These are phyloP conservation scores for Thecophora atra DNA, from an alignment of 2,888 invertebrate species.

Conservation along the genomic window DNA sequence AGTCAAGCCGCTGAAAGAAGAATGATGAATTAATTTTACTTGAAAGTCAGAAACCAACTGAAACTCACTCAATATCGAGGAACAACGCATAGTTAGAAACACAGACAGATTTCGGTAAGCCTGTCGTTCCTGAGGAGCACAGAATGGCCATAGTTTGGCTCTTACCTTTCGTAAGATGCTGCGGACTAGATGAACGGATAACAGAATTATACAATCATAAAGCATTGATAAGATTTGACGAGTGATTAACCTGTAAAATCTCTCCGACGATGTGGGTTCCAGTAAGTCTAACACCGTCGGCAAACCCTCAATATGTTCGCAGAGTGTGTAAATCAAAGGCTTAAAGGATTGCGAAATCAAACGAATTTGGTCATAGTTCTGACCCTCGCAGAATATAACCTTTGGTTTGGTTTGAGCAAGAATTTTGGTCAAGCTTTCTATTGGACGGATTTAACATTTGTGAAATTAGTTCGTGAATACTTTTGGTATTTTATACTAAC, in stretches of 20 bases:
- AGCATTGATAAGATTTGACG: background rate
- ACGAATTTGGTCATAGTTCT: conserved; percentile 49
- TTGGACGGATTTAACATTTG: no score
- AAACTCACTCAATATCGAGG: background rate
- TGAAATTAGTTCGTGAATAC: no score
- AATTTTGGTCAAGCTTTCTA: conserved; percentile 47
- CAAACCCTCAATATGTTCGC: conserved; percentile 39
- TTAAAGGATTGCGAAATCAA: conserved; percentile 41
- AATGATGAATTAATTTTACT: background rate
- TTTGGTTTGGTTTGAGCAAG: conserved; percentile 52
- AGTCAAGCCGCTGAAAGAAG: background rate
- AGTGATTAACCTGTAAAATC: conserved; percentile 36
- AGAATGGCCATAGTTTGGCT: conserved; percentile 54
- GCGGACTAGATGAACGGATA: background rate
- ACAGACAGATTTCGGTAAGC: conserved; percentile 54
- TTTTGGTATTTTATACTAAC: conserved; percentile 22
- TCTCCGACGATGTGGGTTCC: conserved; percentile 39
- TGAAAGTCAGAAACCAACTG: background rate
- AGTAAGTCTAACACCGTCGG: conserved; percentile 39
- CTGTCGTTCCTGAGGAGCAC: conserved; percentile 59
- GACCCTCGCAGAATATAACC: conserved; percentile 53
- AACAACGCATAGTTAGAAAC: conserved; percentile 8
- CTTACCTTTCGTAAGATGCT: conserved; percentile 38
- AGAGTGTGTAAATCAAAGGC: conserved; percentile 40
- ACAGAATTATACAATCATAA: background rate